Base-by-base conservation (phyloP, 2,888 invertebrate genomes). In the Scaptomyza flava region DNA sequence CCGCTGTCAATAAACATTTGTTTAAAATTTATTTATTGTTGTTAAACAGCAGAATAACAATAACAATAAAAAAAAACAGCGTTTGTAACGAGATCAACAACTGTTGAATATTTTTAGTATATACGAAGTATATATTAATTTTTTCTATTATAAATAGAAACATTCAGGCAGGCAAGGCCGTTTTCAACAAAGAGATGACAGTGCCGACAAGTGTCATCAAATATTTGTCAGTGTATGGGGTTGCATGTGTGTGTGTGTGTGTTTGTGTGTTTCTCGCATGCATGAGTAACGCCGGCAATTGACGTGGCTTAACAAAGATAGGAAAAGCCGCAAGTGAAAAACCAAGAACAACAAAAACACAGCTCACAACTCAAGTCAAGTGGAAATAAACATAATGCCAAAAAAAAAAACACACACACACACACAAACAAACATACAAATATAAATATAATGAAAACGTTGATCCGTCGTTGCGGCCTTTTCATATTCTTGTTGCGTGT, bases 181-280 rank as follows among this genome's bases (percentile, higher is more conserved):
- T 43, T 23, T 23, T 27, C n/a, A 53, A 61, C 60, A 67, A 83
- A 78, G 72, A 67, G 76, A 64, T 73, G 73, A 77, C 50, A 70
- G 66, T 76, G 88, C 88, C 82, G 88, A 87, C 82, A 83, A 87
- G 82, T 83, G 88, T 87, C 80, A 68, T 73, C 88, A 83, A 83
- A 83, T 83, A 85, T 83, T 83, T 87, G 86, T 79, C 68, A 68
- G 77, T 82, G 77, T 68, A 65, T 70, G 68, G 53, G 64, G 57
- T 31, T 27, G 61, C 54, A 54, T 48, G n/a, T 69, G 48, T 65
- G 67, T 48, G 4, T 4, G 57, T 61, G 46, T 52, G 47, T 61
- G 31, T 47, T 41, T 54, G 34, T 65, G 60, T 83, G 68, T 81
- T 68, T 84, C 81, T 47, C 69, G 77, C 79, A 87, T 87, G 82